Base-by-base conservation (phyloP, 2,113 vertebrate species). In the Calidris pugnax region DNA sequence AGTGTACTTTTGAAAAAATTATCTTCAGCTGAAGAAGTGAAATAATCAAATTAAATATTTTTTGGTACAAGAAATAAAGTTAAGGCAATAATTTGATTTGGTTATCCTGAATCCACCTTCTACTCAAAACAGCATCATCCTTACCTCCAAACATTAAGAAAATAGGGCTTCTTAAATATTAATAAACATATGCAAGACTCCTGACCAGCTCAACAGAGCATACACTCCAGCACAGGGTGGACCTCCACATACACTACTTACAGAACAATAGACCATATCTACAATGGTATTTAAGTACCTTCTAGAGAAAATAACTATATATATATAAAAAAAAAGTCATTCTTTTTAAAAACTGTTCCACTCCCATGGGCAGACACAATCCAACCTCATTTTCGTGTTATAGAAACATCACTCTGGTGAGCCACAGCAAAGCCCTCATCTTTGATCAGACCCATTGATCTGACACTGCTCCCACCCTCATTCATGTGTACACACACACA, bases 331-430 rank as follows among this genome's bases (percentile, higher is more conserved):
- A 2, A 53, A 69, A 66, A 1, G 6, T 19, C 14, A 57, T 48
- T 23, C 28, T 4, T 62, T 62, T 77, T 18, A 80, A 19, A 74
- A 94, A 27, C 24, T 41, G 3, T 48, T 22, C 8, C 37, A 43
- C 48, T 83, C 19, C 15, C 26, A n/a, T 2, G 5, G 21, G 8
- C 13, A 74, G 19, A 24, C 20, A n/a, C 17, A 72, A 55, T 14
- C 8, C 33, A 39, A 3, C 9, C 13, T 69, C 3, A 10, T 1
- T 73, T 43, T 35, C 6, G 2, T 66, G 3, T 53, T 23, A 3
- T 7, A 50, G 30, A 74, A 73, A 20, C 3, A 12, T 30, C 23
- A 18, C 8, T 80, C 16, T 43, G 23, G 28, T 64, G 48, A 12
- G 23, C 10, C 41, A 20, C n/a, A 82, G 17, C 11, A 62, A 77